phyloP scores from a whole-genome alignment of 2,113 vertebrate species.

The Rhineura floridana region DNA sequence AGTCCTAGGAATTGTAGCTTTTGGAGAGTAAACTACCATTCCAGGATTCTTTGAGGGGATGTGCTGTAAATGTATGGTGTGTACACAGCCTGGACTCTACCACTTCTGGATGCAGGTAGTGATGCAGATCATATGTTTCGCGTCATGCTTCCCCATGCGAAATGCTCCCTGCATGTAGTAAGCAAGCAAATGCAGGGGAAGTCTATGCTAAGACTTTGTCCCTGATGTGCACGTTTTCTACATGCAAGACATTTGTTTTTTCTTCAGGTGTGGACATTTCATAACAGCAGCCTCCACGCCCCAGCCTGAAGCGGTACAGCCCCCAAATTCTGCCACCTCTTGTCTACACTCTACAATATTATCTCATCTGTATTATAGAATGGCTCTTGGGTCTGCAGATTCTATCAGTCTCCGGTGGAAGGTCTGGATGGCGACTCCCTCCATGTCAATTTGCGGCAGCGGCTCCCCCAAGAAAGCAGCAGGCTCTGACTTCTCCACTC shows the following conservation, averaged over 20 bases:
- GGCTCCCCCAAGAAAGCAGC: constrained; percentile 7
- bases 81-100: too few species aligned
- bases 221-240: background rate
- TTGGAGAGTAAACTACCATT: too few species aligned
- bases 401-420: background rate
- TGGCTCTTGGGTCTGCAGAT: background rate
- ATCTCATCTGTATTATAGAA: too few species aligned
- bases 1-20: too few species aligned
- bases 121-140: too few species aligned
- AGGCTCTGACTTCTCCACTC: background rate
- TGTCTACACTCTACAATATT: too few species aligned
- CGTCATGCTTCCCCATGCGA: too few species aligned
- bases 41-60: too few species aligned
- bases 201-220: background rate
- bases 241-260: background rate
- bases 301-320: background rate
- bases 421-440: background rate
- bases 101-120: too few species aligned
- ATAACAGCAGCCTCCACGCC: background rate
- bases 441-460: background rate
- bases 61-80: too few species aligned
- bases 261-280: background rate
- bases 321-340: background rate
- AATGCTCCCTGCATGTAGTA: too few species aligned
- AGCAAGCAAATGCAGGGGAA: too few species aligned